Percentiles rank a stretch among this genome's conserved stretches.
Conservation (phyloP, 1,140 invertebrate species). For the Ips typographus region DNA sequence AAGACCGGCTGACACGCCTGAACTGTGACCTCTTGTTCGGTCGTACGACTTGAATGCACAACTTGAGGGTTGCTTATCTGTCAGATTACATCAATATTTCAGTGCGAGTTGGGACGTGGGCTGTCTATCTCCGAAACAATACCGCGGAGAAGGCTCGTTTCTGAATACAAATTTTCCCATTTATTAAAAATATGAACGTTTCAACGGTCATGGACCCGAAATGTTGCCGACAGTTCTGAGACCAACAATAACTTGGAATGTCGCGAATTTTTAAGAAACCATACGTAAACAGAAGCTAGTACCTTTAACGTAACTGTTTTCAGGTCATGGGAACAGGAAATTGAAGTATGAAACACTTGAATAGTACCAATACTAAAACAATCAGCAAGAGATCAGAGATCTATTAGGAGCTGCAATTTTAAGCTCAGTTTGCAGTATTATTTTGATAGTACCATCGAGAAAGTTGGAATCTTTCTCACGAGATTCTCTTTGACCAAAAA, state of each 20-base stretch:
- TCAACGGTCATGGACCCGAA: slow-evolving; percentile 38
- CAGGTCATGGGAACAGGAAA: no score
- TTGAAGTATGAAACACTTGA: no score
- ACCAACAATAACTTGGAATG: background rate
- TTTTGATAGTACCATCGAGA: no score
- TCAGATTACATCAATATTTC: slow-evolving; percentile 48
- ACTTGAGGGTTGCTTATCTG: slow-evolving; percentile 44
- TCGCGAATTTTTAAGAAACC: background rate
- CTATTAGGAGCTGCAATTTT: no score
- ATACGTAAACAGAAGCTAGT: no score
- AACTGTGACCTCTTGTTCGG: slow-evolving; percentile 31
- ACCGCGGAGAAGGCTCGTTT: slow-evolving; percentile 39
- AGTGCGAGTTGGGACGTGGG: slow-evolving; percentile 44
- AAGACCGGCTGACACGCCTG: slow-evolving; percentile 27
- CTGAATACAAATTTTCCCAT: slow-evolving; percentile 49
- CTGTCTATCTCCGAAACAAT: slow-evolving; percentile 45
- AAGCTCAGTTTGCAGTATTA: no score
- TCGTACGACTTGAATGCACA: slow-evolving; percentile 34
- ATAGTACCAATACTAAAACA: no score
- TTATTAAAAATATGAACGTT: slow-evolving; percentile 40
- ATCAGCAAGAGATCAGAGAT: no score
- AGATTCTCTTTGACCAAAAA: no score
- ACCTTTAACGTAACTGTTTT: no score
- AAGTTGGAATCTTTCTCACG: no score
- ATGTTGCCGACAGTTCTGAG: background rate